Conservation (phyloP, 2,113 vertebrate species). For the Tyrannus savana region DNA sequence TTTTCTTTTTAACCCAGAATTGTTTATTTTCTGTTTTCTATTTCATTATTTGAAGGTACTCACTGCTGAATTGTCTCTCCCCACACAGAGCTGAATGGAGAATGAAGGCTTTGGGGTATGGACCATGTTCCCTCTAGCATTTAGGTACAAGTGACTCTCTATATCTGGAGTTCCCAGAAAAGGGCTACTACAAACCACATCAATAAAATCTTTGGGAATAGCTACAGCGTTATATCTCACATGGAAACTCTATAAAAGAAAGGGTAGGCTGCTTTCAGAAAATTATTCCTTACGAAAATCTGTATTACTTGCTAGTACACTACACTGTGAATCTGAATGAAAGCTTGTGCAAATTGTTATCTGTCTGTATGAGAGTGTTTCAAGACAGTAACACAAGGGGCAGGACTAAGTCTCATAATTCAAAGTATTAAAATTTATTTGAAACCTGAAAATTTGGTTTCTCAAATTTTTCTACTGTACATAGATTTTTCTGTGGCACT, state of each 20-base stretch:
- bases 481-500: background rate
- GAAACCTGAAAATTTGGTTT: background rate
- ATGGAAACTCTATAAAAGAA: background rate
- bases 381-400: background rate
- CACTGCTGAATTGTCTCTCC: background rate
- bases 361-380: background rate
- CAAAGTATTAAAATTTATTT: background rate
- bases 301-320: background rate
- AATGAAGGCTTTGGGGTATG: background rate
- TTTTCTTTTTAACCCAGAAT: too few relatives aligned
- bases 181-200: background rate
- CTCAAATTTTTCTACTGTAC: background rate
- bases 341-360: background rate
- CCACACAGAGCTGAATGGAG: rapidly evolving
- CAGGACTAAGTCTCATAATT: background rate
- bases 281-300: background rate
- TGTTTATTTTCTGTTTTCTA: background rate
- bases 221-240: background rate
- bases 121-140: background rate
- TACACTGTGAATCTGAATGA: background rate
- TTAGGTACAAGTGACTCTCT: background rate
- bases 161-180: background rate
- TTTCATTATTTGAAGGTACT: background rate
- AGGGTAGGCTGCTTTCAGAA: background rate
- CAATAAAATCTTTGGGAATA: background rate